Percentiles rank a stretch among this genome's conserved stretches.
Evolutionary conservation across 2,888 invertebrate genomes (phyloP).

Genomic region (Lithophane ornitopus): DNA sequence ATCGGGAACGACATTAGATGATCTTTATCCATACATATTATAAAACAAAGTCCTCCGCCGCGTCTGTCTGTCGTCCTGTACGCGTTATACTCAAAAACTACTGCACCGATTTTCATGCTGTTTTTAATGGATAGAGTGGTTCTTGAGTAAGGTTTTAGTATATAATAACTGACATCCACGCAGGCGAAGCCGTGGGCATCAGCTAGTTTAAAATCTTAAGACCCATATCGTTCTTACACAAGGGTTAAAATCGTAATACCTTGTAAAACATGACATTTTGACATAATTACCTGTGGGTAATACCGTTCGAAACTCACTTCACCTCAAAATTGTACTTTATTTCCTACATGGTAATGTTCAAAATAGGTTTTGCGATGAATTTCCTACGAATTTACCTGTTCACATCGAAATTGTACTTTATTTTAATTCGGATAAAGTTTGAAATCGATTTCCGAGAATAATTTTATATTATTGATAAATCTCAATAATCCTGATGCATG

Average conservation of each 20-base stretch:
- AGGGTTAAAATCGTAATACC: conserved; percentile 33
- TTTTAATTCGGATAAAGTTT: not conserved
- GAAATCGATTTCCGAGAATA: not conserved
- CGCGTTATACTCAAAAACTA: too few relatives aligned
- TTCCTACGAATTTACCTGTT: not conserved
- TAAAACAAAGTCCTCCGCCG: too few relatives aligned
- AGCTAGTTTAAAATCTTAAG: too few relatives aligned
- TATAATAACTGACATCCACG: too few relatives aligned
- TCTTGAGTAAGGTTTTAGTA: too few relatives aligned
- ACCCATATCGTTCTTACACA: conserved; percentile 18
- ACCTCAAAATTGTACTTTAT: conserved; percentile 8
- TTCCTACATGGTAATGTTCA: accelerated
- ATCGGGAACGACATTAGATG: too few relatives aligned
- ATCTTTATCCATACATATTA: too few relatives aligned
- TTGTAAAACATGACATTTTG: conserved; percentile 59
- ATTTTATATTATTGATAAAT: conserved; percentile 14
- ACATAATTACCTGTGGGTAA: conserved; percentile 45
- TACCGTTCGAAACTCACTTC: not conserved
- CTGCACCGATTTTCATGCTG: too few relatives aligned
- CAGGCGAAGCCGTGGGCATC: too few relatives aligned
- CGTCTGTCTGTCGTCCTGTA: too few relatives aligned
- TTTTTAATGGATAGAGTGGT: too few relatives aligned
- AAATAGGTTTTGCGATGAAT: not conserved
- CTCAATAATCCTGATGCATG: conserved; percentile 49
- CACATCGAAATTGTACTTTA: conserved; percentile 2